Percentiles rank a stretch among this genome's conserved stretches.
These are phyloP conservation scores for Pristionchus fissidentatus DNA, from an alignment of 2,888 invertebrate genomes.

Conservation along the genomic window DNA sequence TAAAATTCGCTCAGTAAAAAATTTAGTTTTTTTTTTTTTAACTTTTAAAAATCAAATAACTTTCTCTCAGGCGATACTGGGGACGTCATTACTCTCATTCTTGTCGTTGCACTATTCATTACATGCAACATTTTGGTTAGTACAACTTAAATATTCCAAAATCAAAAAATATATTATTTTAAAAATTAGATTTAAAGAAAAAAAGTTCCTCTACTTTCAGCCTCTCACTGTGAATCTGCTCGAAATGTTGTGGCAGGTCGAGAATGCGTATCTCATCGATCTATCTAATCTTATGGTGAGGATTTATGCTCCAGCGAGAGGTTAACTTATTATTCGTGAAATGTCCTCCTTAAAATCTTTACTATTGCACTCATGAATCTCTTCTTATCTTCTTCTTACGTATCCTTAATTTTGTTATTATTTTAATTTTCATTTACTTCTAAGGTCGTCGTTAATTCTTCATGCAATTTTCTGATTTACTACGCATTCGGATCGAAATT, in stretches of 20 bases:
- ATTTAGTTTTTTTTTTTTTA: too few species aligned
- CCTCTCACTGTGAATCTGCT: constrained; percentile 72
- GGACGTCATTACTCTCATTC: constrained; percentile 71
- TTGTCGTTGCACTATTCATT: constrained; percentile 72
- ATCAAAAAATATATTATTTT: not conserved
- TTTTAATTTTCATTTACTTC: not conserved
- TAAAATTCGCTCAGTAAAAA: too few species aligned
- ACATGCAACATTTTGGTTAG: constrained; percentile 71
- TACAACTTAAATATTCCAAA: not conserved
- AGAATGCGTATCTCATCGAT: constrained; percentile 72
- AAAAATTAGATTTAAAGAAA: not conserved
- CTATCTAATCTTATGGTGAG: constrained; percentile 72
- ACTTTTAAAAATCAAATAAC: too few species aligned
- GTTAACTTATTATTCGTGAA: too few species aligned
- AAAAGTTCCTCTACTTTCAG: constrained; percentile 56
- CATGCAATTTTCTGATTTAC: constrained; percentile 73
- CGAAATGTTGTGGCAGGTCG: constrained; percentile 65
- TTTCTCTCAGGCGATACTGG: constrained; percentile 58
- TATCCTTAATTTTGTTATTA: too few species aligned
- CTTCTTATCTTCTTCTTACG: too few species aligned
- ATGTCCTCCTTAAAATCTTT: not conserved
- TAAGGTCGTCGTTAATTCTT: constrained; percentile 66
- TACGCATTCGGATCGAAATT: constrained; percentile 71
- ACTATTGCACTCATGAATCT: not conserved
- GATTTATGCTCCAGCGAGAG: too few species aligned